A percentile compares a stretch with the other conserved stretches of the same genome.
phyloP scores from a whole-genome alignment of 2,113 vertebrate genomes.

The Scalopus aquaticus region DNA sequence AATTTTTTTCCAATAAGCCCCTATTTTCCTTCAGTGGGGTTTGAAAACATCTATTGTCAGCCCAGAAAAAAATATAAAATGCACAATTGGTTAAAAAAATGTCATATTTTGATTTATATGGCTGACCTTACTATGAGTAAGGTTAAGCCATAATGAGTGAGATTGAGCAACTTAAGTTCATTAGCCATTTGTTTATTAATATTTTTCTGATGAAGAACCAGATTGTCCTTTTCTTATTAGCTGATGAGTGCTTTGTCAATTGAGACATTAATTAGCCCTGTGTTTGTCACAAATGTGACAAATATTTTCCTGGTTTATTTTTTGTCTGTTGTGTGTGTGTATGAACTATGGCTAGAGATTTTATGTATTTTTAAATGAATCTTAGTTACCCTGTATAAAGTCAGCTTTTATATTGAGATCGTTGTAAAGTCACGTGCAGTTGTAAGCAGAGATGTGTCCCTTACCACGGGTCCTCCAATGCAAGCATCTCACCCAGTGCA shows the following conservation, averaged over 20 bases:
- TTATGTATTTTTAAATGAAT: neutral
- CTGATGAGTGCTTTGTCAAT: neutral
- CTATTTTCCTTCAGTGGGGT: neutral
- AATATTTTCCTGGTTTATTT: neutral
- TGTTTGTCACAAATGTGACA: neutral
- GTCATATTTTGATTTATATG: neutral
- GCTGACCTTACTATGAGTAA: neutral
- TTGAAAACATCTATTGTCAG: neutral
- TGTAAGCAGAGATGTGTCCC: neutral
- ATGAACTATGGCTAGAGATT: neutral
- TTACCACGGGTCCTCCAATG: neutral
- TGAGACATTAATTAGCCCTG: neutral
- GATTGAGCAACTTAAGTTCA: neutral
- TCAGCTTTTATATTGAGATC: neutral
- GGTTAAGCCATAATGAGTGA: neutral
- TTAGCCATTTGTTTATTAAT: neutral
- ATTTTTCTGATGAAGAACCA: neutral
- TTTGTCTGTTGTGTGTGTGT: neutral
- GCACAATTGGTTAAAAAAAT: neutral
- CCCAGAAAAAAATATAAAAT: neutral
- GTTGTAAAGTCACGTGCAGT: neutral
- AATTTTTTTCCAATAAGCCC: neutral
- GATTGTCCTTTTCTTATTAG: neutral
- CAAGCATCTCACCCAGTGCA: neutral
- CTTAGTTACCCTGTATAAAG: neutral